A percentile compares a stretch with the other conserved stretches of the same genome.
These are phyloP conservation scores for Prionace glauca DNA, from an alignment of 2,797 vertebrate species.

Conservation along the genomic window DNA sequence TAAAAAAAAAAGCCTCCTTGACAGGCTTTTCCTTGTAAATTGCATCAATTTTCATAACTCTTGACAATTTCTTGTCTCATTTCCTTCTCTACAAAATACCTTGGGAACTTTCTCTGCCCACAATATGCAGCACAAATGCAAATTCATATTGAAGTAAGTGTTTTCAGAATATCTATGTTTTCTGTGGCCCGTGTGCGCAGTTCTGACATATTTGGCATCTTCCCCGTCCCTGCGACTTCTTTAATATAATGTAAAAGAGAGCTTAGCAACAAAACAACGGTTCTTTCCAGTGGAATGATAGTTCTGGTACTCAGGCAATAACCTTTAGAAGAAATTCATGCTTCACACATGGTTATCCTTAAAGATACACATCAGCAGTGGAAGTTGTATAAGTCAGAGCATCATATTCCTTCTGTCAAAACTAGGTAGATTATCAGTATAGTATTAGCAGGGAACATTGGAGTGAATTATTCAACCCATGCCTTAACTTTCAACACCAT, in stretches of 20 bases:
- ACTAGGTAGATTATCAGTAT: not conserved
- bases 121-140: not conserved
- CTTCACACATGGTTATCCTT: not conserved
- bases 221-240: not conserved
- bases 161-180: not conserved
- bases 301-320: not conserved
- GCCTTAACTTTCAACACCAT: not conserved
- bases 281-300: not conserved
- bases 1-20: not conserved
- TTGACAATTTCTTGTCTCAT: not conserved
- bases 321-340: not conserved
- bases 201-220: not conserved
- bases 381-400: not conserved
- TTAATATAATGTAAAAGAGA: not conserved
- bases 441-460: not conserved
- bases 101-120: not conserved
- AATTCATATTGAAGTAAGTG: not conserved
- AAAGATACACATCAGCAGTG: not conserved
- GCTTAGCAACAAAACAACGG: not conserved
- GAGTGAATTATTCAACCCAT: not conserved
- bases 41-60: not conserved
- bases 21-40: not conserved
- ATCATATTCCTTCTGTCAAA: conserved; percentile 11
- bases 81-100: not conserved
- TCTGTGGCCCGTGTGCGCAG: not conserved